Conservation (phyloP, 2,797 vertebrate species). For the Sebastes taczanowskii region DNA sequence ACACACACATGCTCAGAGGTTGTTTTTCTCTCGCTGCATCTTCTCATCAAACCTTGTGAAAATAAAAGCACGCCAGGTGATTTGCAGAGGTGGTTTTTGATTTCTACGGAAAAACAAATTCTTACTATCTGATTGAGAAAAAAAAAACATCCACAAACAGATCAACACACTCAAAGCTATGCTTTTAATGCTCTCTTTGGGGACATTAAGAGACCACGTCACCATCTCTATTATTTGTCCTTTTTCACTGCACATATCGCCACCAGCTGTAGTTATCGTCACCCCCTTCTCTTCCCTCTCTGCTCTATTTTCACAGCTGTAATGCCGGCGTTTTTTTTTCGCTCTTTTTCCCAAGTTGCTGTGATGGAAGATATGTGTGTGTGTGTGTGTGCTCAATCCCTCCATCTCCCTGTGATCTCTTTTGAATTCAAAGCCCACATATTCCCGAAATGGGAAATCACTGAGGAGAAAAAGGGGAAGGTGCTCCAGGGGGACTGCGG, state of each 20-base stretch:
- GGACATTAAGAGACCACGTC: conserved; percentile 11
- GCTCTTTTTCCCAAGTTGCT: neutral
- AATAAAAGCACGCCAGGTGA: conserved; percentile 9
- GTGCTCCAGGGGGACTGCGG: conserved; percentile 11
- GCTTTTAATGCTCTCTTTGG: conserved; percentile 1
- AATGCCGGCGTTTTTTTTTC: conserved; percentile 36
- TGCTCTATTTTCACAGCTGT: conserved; percentile 62
- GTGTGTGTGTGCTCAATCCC: conserved; percentile 1
- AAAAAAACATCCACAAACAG: neutral
- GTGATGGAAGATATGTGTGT: conserved; percentile 25
- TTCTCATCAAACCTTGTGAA: conserved; percentile 29
- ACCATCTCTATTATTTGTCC: conserved; percentile 26
- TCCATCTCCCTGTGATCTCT: conserved; percentile 38
- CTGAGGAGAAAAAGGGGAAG: conserved; percentile 9
- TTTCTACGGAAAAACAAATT: neutral
- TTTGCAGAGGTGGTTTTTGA: conserved; percentile 9
- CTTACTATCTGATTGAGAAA: neutral
- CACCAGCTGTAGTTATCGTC: conserved; percentile 35
- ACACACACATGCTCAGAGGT: conserved; percentile 12
- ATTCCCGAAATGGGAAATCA: conserved; percentile 31
- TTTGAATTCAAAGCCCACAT: conserved; percentile 48
- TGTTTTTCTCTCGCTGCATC: conserved; percentile 53
- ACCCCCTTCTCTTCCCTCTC: neutral
- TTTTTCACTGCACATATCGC: conserved; percentile 18
- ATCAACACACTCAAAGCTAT: neutral